Percentiles rank a stretch among this genome's conserved stretches.
phyloP scores from a whole-genome alignment of 2,113 vertebrate genomes.

The Larimichthys polyactis region DNA sequence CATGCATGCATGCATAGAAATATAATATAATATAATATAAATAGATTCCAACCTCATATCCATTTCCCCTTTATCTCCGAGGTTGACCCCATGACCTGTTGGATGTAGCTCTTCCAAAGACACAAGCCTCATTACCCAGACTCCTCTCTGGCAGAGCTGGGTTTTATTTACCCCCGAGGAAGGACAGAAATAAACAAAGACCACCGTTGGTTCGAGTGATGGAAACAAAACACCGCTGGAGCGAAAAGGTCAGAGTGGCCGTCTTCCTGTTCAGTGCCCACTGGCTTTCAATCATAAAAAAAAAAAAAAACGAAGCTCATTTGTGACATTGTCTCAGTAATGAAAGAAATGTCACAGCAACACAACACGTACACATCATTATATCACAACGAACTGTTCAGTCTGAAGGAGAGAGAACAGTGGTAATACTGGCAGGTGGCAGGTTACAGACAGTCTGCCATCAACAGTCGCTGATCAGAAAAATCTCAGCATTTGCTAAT shows the following conservation, averaged over 20 bases:
- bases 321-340: conserved; percentile 43
- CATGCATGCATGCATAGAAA: conserved; percentile 25
- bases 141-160: conserved; percentile 63
- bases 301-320: background rate
- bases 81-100: conserved; percentile 75
- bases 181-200: conserved; percentile 80
- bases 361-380: conserved; percentile 18
- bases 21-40: conserved; percentile 63
- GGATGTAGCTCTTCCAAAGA: conserved; percentile 72
- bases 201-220: conserved; percentile 60
- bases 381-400: background rate
- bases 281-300: conserved; percentile 58
- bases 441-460: background rate
- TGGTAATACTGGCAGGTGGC: background rate
- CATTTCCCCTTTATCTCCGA: conserved; percentile 64
- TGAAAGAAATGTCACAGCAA: conserved; percentile 39
- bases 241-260: conserved; percentile 63
- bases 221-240: conserved; percentile 72
- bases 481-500: background rate
- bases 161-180: conserved; percentile 75
- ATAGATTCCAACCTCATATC: conserved; percentile 68
- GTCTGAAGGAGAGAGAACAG: background rate
- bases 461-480: background rate
- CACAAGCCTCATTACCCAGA: conserved; percentile 76
- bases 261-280: conserved; percentile 51